Evolutionary conservation across 2,113 vertebrate genomes (phyloP).

Genomic region (Narcine bancroftii): DNA sequence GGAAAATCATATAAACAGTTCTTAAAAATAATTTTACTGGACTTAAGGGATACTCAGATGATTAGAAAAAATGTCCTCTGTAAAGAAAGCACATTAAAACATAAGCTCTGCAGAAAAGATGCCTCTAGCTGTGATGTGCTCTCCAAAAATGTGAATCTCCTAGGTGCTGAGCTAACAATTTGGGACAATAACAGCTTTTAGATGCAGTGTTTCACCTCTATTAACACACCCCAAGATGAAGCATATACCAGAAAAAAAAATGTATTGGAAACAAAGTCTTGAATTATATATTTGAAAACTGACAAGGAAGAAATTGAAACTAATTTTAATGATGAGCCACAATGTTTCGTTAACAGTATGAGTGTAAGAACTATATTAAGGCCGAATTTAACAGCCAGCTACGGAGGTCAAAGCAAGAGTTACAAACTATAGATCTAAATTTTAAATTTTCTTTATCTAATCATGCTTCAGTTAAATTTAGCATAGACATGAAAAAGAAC

Average conservation of each 20-base stretch:
- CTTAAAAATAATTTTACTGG: neutral
- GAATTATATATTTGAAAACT: neutral
- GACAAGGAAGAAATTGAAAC: neutral
- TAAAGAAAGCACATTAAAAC: neutral
- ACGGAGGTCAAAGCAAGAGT: neutral
- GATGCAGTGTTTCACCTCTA: neutral
- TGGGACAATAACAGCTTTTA: neutral
- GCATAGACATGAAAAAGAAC: no score
- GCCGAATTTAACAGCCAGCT: neutral
- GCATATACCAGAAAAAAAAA: neutral
- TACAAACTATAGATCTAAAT: neutral
- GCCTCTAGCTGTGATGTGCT: neutral
- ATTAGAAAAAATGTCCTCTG: neutral
- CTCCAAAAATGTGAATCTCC: neutral
- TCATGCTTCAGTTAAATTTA: no score
- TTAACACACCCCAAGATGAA: neutral
- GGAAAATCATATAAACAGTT: neutral
- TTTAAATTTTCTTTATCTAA: no score
- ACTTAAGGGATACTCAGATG: neutral
- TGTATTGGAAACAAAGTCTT: neutral
- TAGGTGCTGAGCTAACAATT: neutral
- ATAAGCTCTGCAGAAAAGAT: neutral
- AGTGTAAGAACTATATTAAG: neutral
- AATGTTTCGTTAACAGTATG: neutral
- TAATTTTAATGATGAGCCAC: neutral